A percentile compares a stretch with the other conserved stretches of the same genome.
These are phyloP conservation scores for Nannoperca obscura DNA, from an alignment of 2,797 vertebrate genomes.

Conservation along the genomic window DNA sequence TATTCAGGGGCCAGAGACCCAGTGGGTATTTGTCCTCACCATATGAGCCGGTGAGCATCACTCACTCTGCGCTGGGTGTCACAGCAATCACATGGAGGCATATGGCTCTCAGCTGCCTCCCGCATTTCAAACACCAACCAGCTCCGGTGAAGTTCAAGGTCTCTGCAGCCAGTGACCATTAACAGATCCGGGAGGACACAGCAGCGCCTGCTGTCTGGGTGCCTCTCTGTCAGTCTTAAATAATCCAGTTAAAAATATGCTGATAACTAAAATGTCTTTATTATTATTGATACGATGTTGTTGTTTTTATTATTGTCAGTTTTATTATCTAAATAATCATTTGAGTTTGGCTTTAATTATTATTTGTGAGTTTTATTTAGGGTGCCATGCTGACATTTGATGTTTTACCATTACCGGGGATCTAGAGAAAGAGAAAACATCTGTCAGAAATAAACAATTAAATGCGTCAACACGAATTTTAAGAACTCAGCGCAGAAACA, in stretches of 20 bases:
- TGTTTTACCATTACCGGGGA: background rate
- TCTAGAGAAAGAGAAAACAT: background rate
- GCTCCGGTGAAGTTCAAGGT: conserved; percentile 84
- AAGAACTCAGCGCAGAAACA: background rate
- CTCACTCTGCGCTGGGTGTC: conserved; percentile 62
- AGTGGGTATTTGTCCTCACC: conserved; percentile 31
- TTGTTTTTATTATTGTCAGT: background rate
- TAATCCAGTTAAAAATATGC: background rate
- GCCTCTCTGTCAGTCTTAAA: conserved; percentile 1
- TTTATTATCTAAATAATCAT: background rate
- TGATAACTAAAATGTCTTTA: background rate
- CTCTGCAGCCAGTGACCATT: conserved; percentile 75
- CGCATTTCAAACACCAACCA: conserved; percentile 71
- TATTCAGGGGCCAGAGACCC: conserved; percentile 1
- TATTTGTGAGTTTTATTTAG: background rate
- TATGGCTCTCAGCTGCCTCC: conserved; percentile 82
- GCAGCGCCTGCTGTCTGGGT: conserved; percentile 35
- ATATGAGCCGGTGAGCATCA: conserved; percentile 48
- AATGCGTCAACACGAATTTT: background rate
- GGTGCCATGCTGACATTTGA: background rate
- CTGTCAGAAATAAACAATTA: background rate
- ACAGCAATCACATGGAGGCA: conserved; percentile 73
- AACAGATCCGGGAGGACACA: conserved; percentile 31
- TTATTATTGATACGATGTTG: background rate
- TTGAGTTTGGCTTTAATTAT: background rate